Evolutionary conservation across 1,140 invertebrate species (phyloP).

Genomic region (Temnothorax longispinosus): DNA sequence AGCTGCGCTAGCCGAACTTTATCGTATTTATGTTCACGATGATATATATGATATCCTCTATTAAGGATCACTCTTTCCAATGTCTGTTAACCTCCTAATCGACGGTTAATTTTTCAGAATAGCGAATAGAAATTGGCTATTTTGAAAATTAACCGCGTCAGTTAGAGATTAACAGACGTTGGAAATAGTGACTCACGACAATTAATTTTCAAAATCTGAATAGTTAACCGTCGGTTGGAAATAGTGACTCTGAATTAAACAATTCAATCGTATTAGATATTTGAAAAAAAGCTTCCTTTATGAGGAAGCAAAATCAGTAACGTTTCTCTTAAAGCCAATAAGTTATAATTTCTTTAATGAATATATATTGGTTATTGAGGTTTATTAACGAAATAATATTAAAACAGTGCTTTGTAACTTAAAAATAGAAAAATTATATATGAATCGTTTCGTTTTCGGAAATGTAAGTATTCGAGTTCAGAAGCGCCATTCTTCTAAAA

Average conservation of each 20-base stretch:
- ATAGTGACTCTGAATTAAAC: neutral
- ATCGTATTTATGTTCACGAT: neutral
- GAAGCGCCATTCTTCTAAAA: neutral
- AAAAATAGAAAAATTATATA: neutral
- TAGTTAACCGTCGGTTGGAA: no score
- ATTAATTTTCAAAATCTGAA: no score
- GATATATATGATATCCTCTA: neutral
- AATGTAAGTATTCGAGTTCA: neutral
- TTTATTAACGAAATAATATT: neutral
- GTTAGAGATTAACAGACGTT: no score
- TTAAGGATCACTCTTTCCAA: no score
- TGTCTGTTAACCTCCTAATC: no score
- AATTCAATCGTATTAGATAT: neutral
- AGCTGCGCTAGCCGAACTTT: neutral
- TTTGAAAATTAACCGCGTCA: no score
- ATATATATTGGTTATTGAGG: neutral
- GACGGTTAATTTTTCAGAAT: no score
- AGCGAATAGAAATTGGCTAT: no score
- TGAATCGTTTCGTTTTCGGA: neutral
- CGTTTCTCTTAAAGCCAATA: neutral
- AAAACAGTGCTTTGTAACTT: no score
- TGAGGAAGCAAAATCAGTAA: neutral
- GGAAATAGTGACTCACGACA: no score
- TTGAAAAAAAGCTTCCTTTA: neutral
- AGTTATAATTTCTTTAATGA: neutral